Evolutionary conservation across 2,888 invertebrate species (phyloP), one percentile per base, ranked within the genome.

Genomic region (Tyria jacobaeae): DNA sequence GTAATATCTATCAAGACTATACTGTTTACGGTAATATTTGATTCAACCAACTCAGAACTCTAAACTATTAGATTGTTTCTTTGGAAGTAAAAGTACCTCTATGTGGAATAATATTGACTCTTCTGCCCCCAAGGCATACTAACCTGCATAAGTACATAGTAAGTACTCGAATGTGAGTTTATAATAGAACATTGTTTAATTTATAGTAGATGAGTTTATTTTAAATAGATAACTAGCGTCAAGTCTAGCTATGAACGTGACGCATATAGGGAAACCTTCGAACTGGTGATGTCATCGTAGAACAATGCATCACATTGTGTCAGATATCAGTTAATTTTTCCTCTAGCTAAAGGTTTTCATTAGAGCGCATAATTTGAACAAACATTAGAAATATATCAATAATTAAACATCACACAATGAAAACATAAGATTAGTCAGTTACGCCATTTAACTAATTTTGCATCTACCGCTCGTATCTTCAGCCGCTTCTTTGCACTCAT

Each of bases 401-500:
- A 25, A 44, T 52, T 47, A 47, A 9, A 54, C 4, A 35, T 53
- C 52, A 48, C 60, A 39, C 53, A 39, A 48, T 34, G n/a, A 14
- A 50, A 31, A 31, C 57, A n/a, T 12, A 41, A 44, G 57, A 41
- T 51, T 15, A 39, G 39, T 31, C 41, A 51, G 50, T 41, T 34
- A 57, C 21, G 44, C 21, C 14, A 4, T 55, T 34, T 61, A 34
- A 51, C 10, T 44, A 61, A 48, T 31, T 17, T 51, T 37, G 31
- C 37, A 48, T 31, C 21, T 87, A 88, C 89, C 88, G 62, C 72
- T 70, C 21, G 84, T 69, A 35, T 79, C 70, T 70, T 76, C 78
- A 60, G 78, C 62, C 2, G 70, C 66, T 57, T 78, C 75, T 73
- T 79, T 76, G 56, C 63, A 72, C 31, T 64, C 71, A 57, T 71